Evolutionary conservation across 2,797 vertebrate species (phyloP).

Genomic region (Lepus oiostolus): DNA sequence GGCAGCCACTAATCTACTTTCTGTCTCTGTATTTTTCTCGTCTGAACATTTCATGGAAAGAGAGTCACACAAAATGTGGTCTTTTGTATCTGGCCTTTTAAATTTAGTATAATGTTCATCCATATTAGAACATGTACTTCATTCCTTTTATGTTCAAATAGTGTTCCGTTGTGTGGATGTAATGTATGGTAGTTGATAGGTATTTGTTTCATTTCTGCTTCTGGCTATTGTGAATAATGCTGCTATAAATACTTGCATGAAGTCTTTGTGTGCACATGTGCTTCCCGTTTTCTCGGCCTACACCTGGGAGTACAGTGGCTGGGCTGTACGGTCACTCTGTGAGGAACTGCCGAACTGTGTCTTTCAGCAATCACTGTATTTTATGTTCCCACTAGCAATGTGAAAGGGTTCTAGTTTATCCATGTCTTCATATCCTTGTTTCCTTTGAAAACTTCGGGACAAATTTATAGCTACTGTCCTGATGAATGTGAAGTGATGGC

Average conservation of each 20-base stretch:
- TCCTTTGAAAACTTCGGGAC: neutral
- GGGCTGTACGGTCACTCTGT: neutral
- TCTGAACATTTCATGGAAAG: neutral
- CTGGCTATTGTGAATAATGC: neutral
- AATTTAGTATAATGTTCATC: neutral
- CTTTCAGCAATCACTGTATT: neutral
- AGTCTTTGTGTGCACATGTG: neutral
- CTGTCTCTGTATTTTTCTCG: neutral
- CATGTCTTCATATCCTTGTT: neutral
- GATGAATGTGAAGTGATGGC: neutral
- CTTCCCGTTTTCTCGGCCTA: neutral
- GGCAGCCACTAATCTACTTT: neutral
- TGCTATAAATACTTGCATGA: neutral
- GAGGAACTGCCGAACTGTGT: neutral
- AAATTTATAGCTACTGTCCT: neutral
- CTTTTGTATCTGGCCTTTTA: conserved; percentile 23
- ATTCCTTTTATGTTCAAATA: conserved; percentile 21
- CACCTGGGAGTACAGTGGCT: neutral
- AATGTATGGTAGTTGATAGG: neutral
- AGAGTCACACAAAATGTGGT: neutral
- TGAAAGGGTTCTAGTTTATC: neutral
- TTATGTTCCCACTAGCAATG: neutral
- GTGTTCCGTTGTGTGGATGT: neutral
- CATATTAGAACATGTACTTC: neutral
- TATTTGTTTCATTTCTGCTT: neutral